Evolutionary conservation across 2,113 vertebrate genomes (phyloP), one percentile per base, ranked within the genome.

Genomic region (Sander lucioperca): DNA sequence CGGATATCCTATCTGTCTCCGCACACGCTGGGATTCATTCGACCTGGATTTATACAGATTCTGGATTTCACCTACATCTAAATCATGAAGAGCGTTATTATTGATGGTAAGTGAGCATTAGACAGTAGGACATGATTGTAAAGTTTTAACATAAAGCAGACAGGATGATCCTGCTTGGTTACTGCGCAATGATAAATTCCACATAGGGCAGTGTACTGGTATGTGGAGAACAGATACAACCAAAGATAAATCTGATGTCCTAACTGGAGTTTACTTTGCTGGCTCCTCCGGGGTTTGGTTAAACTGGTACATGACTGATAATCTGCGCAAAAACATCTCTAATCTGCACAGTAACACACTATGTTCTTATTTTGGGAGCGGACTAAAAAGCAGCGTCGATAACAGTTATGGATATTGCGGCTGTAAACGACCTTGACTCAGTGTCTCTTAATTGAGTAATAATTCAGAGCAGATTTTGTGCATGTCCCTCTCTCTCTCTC

Each of bases 1-100:
- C 81, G 89, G 92, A 91, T 91, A 87, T 79, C 87, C 83, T 83
- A 45, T 80, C 89, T 78, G 75, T 80, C 78, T 86, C 12, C 76
- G 51, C 65, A 27, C 67, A 47, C 66, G 74, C 79, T 83, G 86
- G 93, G 87, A 88, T 86, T 88, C 85, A 45, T 59, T 89, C 80
- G 43, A 82, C 78, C 91, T 89, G 94, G 94, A 94, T 92, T 93
- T 94, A 94, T 90, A 88, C 84, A 76, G 81, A 89, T 45, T 56
- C 83, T 88, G 92, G 89, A 93, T 91, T 90, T 86, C 91, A 84
- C 81, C 79, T 74, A 57, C 58, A 51, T 82, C 77, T 63, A 67
- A 88, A 95, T 80, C 90, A 96, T 96, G 95, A 96, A 91, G 93
- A 94, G 88, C 88, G 84, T 88, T 69, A 74, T 92, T 88, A 84